Evolutionary conservation across 2,113 vertebrate species (phyloP), one percentile per base, ranked within the genome.

Genomic region (Acinonyx jubatus): DNA sequence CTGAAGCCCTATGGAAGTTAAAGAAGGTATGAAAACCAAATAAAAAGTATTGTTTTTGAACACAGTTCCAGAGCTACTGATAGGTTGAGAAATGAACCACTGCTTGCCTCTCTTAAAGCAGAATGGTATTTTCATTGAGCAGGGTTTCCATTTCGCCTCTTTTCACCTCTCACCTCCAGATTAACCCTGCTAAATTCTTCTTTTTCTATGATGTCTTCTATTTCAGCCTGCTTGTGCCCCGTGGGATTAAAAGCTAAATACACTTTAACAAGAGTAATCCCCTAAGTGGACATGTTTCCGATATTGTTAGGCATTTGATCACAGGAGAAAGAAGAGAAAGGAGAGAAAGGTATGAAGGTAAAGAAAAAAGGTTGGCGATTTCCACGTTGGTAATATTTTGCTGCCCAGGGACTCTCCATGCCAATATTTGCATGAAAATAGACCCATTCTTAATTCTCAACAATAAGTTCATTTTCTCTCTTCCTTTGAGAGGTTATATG

Each of bases 151-250:
- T 96, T 96, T 98, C 86, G 91, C 52, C 69, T 81, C 66, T 52
- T 71, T 89, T 97, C 97, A 97, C 96, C 97, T 98, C 95, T 98
- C 83, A 97, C 33, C 18, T 95, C 45, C n/a, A 96, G 96, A 98
- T 98, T 96, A 97, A 96, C 27, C 41, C 80, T 85, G 97, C 52
- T 96, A 94, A 98, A 83, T 95, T 98, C 95, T 98, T 98, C 93
- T 73, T 97, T 73, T 85, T 97, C 69, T 96, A 97, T 73, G 73
- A 97, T 18, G 83, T 97, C 96, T 98, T 97, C 76, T 86, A 94
- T 98, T 98, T 98, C 97, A 98, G 83, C 27, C 81, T 96, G 96
- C 92, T 98, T 74, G 84, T 96, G 79, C 86, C 90, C 41, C 82
- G 7, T 78, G 95, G 91, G 71, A 97, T 61, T 91, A 97, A 94